phyloP scores from a whole-genome alignment of 2,888 invertebrate species.

The Apantesis nais region DNA sequence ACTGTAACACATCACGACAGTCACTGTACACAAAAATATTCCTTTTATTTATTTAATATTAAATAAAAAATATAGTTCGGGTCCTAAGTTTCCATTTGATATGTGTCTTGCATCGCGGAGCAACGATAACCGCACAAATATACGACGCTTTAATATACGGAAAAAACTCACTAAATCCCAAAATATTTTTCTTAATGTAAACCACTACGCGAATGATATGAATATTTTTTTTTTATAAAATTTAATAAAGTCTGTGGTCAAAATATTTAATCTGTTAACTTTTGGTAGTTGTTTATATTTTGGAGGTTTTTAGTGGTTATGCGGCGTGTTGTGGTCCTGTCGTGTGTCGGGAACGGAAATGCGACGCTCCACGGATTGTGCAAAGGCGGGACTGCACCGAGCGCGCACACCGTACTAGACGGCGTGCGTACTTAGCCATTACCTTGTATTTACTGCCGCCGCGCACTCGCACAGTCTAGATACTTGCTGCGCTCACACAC shows the following conservation, averaged over 20 bases:
- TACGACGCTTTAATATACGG: constrained; percentile 41
- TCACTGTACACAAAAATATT: constrained; percentile 77
- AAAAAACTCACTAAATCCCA: constrained; percentile 75
- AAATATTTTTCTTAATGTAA: constrained; percentile 54
- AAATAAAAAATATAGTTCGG: constrained; percentile 78
- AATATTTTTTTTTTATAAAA: constrained; percentile 71
- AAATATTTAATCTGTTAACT: constrained; percentile 62
- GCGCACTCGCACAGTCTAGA: constrained; percentile 65
- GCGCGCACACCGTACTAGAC: constrained; percentile 84
- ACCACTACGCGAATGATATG: constrained; percentile 57
- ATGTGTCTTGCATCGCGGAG: constrained; percentile 75
- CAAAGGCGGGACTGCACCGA: constrained; percentile 85
- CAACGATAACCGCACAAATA: constrained; percentile 57
- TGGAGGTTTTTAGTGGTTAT: constrained; percentile 78
- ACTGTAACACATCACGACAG: constrained; percentile 74
- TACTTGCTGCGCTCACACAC: constrained; percentile 53
- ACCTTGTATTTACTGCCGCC: constrained; percentile 85
- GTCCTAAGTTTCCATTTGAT: constrained; percentile 84
- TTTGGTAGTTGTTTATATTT: constrained; percentile 66
- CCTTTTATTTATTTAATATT: constrained; percentile 58
- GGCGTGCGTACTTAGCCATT: constrained; percentile 86
- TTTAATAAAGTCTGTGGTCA: constrained; percentile 73
- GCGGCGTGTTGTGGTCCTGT: constrained; percentile 78
- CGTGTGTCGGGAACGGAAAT: constrained; percentile 75
- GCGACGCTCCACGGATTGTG: constrained; percentile 83